These are phyloP conservation scores for human (Homo sapiens) DNA, from an alignment of 2,113 vertebrate genomes.

Conservation along the genomic window GRCh38 chr3:18387501-18388000, in stretches of 20 bases:
- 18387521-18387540: neutral
- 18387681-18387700: neutral
- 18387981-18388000: neutral
- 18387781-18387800: neutral
- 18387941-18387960: neutral
- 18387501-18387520: neutral
- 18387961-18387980: conserved; percentile 24
- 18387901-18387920: neutral
- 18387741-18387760: neutral
- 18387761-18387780: neutral
- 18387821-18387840: neutral
- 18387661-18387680: neutral
- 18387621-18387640: neutral
- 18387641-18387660: neutral
- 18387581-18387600: neutral
- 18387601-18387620: neutral
- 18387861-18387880: neutral
- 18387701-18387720: neutral
- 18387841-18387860: neutral
- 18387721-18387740: neutral
- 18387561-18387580: neutral
- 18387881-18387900: neutral
- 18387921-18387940: neutral
- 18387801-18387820: neutral
- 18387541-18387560: neutral